Base-by-base conservation (phyloP, 1,140 invertebrate species). In the Antheraea mylitta region DNA sequence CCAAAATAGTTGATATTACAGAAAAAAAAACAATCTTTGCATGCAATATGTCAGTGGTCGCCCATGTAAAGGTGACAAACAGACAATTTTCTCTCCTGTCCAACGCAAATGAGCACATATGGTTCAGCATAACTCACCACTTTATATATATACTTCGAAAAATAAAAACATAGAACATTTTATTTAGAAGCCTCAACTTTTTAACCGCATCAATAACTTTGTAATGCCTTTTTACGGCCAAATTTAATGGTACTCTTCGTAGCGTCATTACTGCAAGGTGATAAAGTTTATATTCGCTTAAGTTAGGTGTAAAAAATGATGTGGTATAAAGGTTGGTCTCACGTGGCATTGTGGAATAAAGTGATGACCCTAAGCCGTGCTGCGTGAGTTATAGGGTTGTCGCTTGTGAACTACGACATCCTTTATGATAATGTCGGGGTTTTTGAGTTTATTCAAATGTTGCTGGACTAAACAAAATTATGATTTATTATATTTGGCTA, bases 71-170 rank as follows among this genome's bases (percentile, higher is more conserved):
- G 78, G 76, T 82, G 77, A 75, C 74, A 80, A 76, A 76, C 73
- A 76, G 72, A 82, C 76, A 77, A 78, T 81, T 73, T 81, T 81
- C 73, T 71, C 74, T 75, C 75, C 72, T 81, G 77, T 79, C 78
- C 78, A 74, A 80, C 81, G 81, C 78, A 81, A 83, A 83, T 81
- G 78, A 81, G 74, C 69, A 67, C 79, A 78, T 78, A 68, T 77
- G 73, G 63, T 66, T 64, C 38, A 42, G 38, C 38, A 42, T 42
- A 42, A 42, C 38, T 42, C 11, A 61, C 18, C 18, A 67, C 71
- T 36, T 64, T 70, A 67, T n/a, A 63, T 72, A 61, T 72, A 59
- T 64, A 38, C 53, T 38, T n/a, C 45, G 5, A 53, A 72, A 42
- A 42, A 11, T 42, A 42, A 42, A 11, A 42, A 42, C 38, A 42